Evolutionary conservation across 2,888 invertebrate species (phyloP), one percentile per base, ranked within the genome.

Genomic region (Scaptomyza parva): DNA sequence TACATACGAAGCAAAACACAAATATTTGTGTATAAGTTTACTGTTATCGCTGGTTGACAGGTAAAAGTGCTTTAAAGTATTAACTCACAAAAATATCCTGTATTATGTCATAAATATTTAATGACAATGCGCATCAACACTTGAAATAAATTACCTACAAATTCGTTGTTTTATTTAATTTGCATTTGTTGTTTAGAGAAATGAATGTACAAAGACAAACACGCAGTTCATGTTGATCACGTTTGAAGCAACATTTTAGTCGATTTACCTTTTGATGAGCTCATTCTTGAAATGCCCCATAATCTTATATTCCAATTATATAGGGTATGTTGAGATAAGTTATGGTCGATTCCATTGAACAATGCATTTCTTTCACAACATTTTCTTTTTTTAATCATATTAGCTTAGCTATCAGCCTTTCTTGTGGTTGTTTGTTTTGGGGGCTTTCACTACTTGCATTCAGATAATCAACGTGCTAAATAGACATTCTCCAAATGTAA

Each of bases 1-100:
- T 41, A 8, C 17, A 12, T 28, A 12, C 18, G n/a, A n/a, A n/a
- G n/a, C n/a, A n/a, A n/a, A n/a, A 35, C 18, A 14, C 24, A 24
- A 20, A 40, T 30, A 44, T 28, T 64, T 18, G 48, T 58, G 64
- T 64, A 45, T 24, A 68, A 58, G 35, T 51, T 68, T 14, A 37
- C 52, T 18, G 48, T 50, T 69, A 60, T 53, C 50, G 54, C 43
- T 44, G 18, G 37, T 43, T 64, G 64, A 72, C 51, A 33, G 51
- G 33, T 24, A 45, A 44, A 11, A 33, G 1, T n/a, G 7, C 5
- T 14, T 22, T 18, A 7, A 35, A 6, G 28, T 2, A 28, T 9
- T 9, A 2, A 28, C 28, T 9, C 22, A 22, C 11, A 0, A 0
- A 45, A 47, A 63, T 71, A 72, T 63, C 58, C 68, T 68, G 14